Percentiles rank a stretch among this genome's conserved stretches.
These are phyloP conservation scores for Malachius bipustulatus DNA, from an alignment of 2,888 invertebrate species.

Conservation along the genomic window DNA sequence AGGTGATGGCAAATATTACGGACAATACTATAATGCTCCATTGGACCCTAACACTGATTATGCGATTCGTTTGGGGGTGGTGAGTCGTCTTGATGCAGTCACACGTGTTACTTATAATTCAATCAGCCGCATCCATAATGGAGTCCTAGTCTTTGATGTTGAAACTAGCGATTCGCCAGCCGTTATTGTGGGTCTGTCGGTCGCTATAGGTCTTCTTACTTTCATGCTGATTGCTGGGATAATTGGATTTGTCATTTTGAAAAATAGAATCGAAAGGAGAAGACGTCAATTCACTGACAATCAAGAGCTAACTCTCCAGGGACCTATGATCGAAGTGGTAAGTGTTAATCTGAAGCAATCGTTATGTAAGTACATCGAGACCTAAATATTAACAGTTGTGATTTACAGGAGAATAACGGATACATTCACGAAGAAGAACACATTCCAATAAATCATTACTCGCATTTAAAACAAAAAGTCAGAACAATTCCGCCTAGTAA, in stretches of 20 bases:
- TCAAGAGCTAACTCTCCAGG: conserved; percentile 62
- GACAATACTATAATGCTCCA: conserved; percentile 66
- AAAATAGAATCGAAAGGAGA: conserved; percentile 37
- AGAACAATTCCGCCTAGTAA: conserved; percentile 62
- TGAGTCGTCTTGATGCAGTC: conserved; percentile 53
- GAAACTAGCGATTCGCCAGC: conserved; percentile 33
- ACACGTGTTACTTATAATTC: conserved; percentile 55
- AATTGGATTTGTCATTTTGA: conserved; percentile 49
- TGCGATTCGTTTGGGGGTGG: conserved; percentile 58
- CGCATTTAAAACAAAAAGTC: conserved; percentile 61
- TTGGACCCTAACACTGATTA: conserved; percentile 50
- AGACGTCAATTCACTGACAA: conserved; percentile 42
- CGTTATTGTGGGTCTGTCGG: conserved; percentile 36
- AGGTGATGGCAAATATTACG: conserved; percentile 63
- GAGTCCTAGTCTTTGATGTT: conserved; percentile 42
- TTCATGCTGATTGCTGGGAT: conserved; percentile 51
- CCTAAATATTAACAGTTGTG: conserved; percentile 9
- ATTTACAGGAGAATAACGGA: conserved; percentile 55
- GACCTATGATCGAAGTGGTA: conserved; percentile 63
- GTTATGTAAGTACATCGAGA: too few relatives aligned
- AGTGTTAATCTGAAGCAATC: too few relatives aligned
- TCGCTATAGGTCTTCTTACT: conserved; percentile 61
- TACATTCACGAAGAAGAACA: conserved; percentile 63
- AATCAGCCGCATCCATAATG: conserved; percentile 38
- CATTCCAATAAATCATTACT: conserved; percentile 54